Percentiles rank a stretch among this genome's conserved stretches.
phyloP scores from a whole-genome alignment of 2,888 invertebrate genomes.

The Pristionchus exspectatus region DNA sequence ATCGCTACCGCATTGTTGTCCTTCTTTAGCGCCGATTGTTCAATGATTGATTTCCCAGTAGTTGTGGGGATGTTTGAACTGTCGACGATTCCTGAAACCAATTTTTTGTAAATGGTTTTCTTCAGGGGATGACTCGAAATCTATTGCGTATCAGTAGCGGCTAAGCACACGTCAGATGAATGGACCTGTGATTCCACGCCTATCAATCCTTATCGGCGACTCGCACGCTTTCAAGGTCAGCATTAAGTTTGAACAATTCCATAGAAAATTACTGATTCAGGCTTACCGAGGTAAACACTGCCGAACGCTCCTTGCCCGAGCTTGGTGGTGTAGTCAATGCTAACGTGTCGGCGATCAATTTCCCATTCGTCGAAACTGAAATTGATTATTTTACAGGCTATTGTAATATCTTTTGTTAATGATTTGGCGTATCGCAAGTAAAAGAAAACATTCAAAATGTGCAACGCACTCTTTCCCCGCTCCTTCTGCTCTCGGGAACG shows the following conservation, averaged over 20 bases:
- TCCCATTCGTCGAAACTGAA: conserved; percentile 48
- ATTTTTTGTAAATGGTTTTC: neutral
- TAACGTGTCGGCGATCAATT: conserved; percentile 26
- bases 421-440: too few relatives aligned
- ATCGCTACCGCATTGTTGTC: conserved; percentile 35
- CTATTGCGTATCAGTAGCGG: neutral
- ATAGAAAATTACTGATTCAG: neutral
- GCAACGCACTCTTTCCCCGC: neutral
- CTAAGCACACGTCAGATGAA: neutral
- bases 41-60: conserved; percentile 12
- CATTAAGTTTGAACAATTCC: neutral
- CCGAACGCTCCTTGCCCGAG: conserved; percentile 51
- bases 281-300: conserved; percentile 28
- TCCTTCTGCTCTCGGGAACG: neutral
- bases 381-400: too few relatives aligned
- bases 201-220: neutral
- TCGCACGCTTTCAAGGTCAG: neutral
- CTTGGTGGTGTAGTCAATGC: conserved; percentile 34
- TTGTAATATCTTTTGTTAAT: too few relatives aligned
- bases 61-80: neutral
- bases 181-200: neutral
- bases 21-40: neutral
- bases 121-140: neutral
- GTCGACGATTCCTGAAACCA: neutral
- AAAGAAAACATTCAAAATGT: neutral